These are phyloP conservation scores for Orthosia incerta DNA, from an alignment of 2,888 invertebrate species.

Conservation along the genomic window DNA sequence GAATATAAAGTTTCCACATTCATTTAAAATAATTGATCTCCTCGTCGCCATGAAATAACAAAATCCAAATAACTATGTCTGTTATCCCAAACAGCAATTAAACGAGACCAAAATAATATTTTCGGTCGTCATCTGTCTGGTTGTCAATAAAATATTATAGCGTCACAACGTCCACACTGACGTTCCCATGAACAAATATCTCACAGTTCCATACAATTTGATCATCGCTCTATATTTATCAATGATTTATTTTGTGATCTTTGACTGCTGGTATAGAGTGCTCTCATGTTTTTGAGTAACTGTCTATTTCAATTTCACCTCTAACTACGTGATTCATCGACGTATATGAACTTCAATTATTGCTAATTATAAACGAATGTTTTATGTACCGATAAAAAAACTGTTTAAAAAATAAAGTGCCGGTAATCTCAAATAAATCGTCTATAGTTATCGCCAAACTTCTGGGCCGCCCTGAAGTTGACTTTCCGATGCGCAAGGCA, in stretches of 20 bases:
- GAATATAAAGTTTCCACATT: neutral
- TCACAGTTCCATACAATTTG: conserved; percentile 52
- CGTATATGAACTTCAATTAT: neutral
- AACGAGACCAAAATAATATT: conserved; percentile 46
- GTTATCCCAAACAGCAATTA: conserved; percentile 42
- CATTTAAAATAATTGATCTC: conserved; percentile 15
- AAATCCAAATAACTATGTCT: conserved; percentile 15
- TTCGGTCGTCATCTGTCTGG: conserved; percentile 48
- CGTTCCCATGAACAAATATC: conserved; percentile 63
- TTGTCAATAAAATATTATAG: conserved; percentile 49
- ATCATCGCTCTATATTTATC: conserved; percentile 71
- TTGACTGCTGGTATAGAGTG: conserved; percentile 61
- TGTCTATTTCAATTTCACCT: conserved; percentile 8
- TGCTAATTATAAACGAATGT: too few species aligned
- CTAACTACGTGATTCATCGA: conserved; percentile 11
- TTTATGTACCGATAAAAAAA: neutral
- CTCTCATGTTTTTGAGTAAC: conserved; percentile 35
- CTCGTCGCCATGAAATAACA: conserved; percentile 4
- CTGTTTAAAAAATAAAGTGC: neutral
- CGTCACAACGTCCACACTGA: conserved; percentile 24
- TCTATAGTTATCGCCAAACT: too few species aligned
- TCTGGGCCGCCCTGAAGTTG: too few species aligned
- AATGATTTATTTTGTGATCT: conserved; percentile 75
- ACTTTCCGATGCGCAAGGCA: too few species aligned
- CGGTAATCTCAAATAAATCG: neutral